These are phyloP conservation scores for Andrena bucephala DNA, from an alignment of 2,888 invertebrate species.

Conservation along the genomic window DNA sequence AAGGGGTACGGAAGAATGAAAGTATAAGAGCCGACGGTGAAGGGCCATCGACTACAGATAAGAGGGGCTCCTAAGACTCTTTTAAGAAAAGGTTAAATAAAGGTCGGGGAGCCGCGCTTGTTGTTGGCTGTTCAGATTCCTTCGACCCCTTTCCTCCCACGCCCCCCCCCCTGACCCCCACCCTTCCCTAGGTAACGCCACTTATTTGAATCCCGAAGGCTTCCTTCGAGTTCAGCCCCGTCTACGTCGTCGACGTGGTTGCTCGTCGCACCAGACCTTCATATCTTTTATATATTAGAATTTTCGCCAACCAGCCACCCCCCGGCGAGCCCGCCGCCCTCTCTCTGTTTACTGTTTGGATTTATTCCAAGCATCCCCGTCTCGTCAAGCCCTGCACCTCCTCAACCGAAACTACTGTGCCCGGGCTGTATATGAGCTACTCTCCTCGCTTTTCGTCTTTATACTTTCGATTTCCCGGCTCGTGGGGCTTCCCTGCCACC, in stretches of 20 bases:
- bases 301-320: conserved; percentile 73
- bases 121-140: conserved; percentile 85
- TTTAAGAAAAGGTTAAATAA: conserved; percentile 83
- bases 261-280: conserved; percentile 71
- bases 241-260: conserved; percentile 30
- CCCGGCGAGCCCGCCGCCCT: conserved; percentile 39
- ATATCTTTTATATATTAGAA: conserved; percentile 84
- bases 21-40: conserved; percentile 74
- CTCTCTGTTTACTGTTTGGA: conserved; percentile 81
- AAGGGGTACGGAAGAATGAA: conserved; percentile 72
- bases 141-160: conserved; percentile 72
- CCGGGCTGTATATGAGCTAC: conserved; percentile 64
- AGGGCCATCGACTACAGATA: conserved; percentile 78
- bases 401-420: conserved; percentile 48
- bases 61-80: conserved; percentile 78
- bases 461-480: conserved; percentile 54
- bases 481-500: neutral
- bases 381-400: conserved; percentile 22
- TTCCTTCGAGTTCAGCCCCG: conserved; percentile 71
- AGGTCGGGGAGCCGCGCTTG: conserved; percentile 76
- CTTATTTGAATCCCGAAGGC: conserved; percentile 81
- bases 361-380: conserved; percentile 72
- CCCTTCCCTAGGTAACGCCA: conserved; percentile 64
- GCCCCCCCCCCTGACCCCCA: conserved; percentile 54
- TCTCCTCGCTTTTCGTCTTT: conserved; percentile 50